These are phyloP conservation scores for Rhingia rostrata DNA, from an alignment of 2,888 invertebrate species.

Conservation along the genomic window DNA sequence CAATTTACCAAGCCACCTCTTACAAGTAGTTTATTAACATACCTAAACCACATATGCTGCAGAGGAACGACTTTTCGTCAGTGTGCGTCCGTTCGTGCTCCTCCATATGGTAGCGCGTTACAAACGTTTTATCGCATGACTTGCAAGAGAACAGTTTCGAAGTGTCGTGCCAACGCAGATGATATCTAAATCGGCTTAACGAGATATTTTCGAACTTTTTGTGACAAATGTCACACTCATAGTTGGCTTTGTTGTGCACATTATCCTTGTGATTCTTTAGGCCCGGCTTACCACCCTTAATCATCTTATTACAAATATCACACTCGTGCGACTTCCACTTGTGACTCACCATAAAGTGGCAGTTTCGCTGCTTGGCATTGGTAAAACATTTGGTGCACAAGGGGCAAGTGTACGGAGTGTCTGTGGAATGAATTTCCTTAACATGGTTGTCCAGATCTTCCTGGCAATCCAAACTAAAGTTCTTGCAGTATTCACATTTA, in stretches of 20 bases:
- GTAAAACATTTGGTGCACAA: slow-evolving; percentile 59
- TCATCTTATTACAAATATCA: slow-evolving; percentile 69
- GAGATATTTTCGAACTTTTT: slow-evolving; percentile 68
- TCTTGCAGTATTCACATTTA: slow-evolving; percentile 68
- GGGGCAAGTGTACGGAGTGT: slow-evolving; percentile 63
- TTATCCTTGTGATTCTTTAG: slow-evolving; percentile 68
- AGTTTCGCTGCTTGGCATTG: slow-evolving; percentile 69
- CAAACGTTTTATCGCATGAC: slow-evolving; percentile 64
- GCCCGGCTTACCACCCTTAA: slow-evolving; percentile 65
- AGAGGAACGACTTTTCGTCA: slow-evolving; percentile 66
- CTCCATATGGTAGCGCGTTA: slow-evolving; percentile 64
- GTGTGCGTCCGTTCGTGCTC: slow-evolving; percentile 69
- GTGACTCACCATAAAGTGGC: slow-evolving; percentile 71
- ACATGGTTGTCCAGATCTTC: slow-evolving; percentile 61
- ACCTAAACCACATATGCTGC: slow-evolving; percentile 68
- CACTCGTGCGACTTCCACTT: slow-evolving; percentile 70
- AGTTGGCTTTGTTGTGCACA: slow-evolving; percentile 64
- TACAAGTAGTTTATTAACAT: slow-evolving; percentile 36
- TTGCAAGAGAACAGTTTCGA: slow-evolving; percentile 66
- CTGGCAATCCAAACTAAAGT: slow-evolving; percentile 56
- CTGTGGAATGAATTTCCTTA: slow-evolving; percentile 62
- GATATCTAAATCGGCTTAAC: slow-evolving; percentile 63
- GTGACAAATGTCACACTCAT: slow-evolving; percentile 61
- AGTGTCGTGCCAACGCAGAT: slow-evolving; percentile 68
- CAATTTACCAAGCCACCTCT: not conserved